Evolutionary conservation across 2,797 vertebrate species (phyloP).

Genomic region (Malurus leucopterus): DNA sequence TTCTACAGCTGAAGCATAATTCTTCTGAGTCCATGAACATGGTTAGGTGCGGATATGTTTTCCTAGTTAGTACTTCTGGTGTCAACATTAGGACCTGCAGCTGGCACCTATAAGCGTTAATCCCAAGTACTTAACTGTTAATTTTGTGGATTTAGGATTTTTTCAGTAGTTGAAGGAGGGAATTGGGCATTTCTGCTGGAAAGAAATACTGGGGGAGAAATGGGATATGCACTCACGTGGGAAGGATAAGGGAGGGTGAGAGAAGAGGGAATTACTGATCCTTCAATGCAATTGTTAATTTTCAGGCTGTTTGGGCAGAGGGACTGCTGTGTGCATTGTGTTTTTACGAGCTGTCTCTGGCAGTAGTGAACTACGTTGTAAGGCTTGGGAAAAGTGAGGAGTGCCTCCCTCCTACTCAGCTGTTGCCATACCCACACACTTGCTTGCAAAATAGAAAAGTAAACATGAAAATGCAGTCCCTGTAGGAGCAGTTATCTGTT

Average conservation of each 20-base stretch:
- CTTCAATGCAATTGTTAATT: not conserved
- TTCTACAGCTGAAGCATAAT: not conserved
- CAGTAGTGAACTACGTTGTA: not conserved
- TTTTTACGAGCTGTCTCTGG: not conserved
- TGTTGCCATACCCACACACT: not conserved
- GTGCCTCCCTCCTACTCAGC: not conserved
- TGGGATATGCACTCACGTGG: not conserved
- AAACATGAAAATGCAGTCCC: not conserved
- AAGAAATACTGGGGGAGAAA: not conserved
- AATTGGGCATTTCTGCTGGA: not conserved
- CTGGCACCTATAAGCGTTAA: not conserved
- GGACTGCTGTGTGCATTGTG: not conserved
- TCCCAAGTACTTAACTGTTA: not conserved
- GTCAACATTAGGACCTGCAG: not conserved
- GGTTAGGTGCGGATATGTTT: not conserved
- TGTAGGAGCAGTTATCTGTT: not conserved
- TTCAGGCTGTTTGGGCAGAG: not conserved
- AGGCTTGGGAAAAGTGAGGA: not conserved
- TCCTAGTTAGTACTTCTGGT: not conserved
- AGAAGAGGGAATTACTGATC: not conserved
- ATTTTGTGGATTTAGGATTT: not conserved
- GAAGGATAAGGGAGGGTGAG: not conserved
- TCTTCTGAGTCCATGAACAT: not conserved
- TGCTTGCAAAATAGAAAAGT: not conserved
- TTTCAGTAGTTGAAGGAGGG: not conserved